Base-by-base conservation (phyloP, 2,113 vertebrate species). In the Pseudorhombus dupliciocellatus region DNA sequence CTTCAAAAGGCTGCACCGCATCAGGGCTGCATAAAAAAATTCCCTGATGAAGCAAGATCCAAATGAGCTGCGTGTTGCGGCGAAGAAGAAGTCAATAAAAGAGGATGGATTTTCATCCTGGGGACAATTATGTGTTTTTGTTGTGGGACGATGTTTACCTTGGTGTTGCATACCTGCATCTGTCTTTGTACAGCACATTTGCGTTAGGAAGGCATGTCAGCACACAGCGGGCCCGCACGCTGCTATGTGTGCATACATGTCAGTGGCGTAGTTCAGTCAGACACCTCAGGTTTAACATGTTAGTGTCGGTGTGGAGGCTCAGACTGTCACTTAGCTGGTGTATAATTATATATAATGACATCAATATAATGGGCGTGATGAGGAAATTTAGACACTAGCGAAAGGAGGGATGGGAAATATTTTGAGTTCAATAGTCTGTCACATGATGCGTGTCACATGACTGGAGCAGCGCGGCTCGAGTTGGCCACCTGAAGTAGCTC, bases 31-130 rank as follows among this genome's bases (percentile, higher is more conserved):
- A 89, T 87, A 83, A 26, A 53, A 57, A 88, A 77, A 85, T 70
- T 80, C 79, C 85, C 87, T 86, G 85, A 90, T 90, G 87, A 89
- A 88, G 89, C 88, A 88, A 77, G 83, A 89, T 84, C 82, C 81
- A 90, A 92, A 92, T 88, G 89, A 92, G 84, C 84, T 72, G 76
- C 20, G 69, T 70, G 84, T 80, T 88, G 81, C 84, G 68, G 86
- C 55, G 57, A 52, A 79, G 75, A 37, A 87, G 61, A 77, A 88
- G 89, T 88, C 87, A 87, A 90, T 90, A 90, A 89, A 87, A 87
- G 67, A 72, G 71, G 79, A 89, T 75, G 77, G 74, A 90, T 88
- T 81, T 85, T 78, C 83, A 80, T 72, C 85, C 51, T 11, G 88
- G 87, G 84, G 88, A 77, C 79, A 88, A 88, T 90, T 89, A 85